These are phyloP conservation scores for Epistrophella euchroma DNA, from an alignment of 2,888 invertebrate genomes.

Conservation along the genomic window DNA sequence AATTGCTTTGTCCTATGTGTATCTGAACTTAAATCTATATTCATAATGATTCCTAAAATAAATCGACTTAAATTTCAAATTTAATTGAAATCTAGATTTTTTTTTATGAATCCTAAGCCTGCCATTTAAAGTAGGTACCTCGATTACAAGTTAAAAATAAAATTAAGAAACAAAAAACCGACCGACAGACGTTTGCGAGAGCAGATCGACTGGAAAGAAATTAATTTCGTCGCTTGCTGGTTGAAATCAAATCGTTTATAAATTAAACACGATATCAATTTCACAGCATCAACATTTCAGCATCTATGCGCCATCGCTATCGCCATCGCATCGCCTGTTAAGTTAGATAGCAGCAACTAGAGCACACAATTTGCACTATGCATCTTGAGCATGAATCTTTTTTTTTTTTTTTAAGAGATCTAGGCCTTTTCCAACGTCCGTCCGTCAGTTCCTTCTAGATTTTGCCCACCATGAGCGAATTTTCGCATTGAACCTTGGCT, in stretches of 20 bases:
- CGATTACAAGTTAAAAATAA: neutral
- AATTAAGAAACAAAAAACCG: neutral
- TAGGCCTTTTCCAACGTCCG: neutral
- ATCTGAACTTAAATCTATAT: too few relatives aligned
- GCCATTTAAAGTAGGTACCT: neutral
- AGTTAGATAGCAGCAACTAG: constrained; percentile 3
- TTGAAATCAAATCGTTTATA: constrained; percentile 68
- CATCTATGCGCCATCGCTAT: constrained; percentile 38
- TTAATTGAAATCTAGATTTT: neutral
- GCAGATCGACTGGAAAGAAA: constrained; percentile 56
- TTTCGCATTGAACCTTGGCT: constrained; percentile 68
- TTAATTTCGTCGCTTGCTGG: constrained; percentile 65
- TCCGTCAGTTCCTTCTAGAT: constrained; percentile 40
- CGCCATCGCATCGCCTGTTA: neutral
- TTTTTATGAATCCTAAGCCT: neutral
- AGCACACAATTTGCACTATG: constrained; percentile 47
- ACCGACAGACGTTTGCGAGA: constrained; percentile 20
- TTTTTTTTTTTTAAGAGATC: neutral
- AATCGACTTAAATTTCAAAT: too few relatives aligned
- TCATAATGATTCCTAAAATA: too few relatives aligned
- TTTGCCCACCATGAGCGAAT: constrained; percentile 45
- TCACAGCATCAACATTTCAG: constrained; percentile 43
- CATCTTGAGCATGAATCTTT: constrained; percentile 42
- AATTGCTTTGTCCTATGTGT: too few relatives aligned
- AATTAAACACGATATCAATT: constrained; percentile 71